Evolutionary conservation across 2,888 invertebrate genomes (phyloP).

Genomic region (Pemphredon lugubris): DNA sequence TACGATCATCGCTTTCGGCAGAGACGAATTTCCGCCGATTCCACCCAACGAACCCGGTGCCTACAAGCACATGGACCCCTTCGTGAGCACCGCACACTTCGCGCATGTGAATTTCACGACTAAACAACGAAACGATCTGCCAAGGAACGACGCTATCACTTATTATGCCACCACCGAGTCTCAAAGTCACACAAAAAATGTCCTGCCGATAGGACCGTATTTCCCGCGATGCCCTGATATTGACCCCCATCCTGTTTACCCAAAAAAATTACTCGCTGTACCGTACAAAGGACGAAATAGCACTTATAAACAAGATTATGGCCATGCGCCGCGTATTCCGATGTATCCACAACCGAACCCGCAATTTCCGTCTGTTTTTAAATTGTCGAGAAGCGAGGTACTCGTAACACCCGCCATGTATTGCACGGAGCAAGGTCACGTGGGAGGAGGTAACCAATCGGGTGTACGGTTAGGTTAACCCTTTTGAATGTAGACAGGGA

Average conservation of each 20-base stretch:
- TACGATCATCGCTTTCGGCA: slow-evolving; percentile 72
- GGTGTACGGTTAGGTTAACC: neutral
- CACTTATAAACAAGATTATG: slow-evolving; percentile 44
- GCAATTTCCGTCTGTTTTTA: slow-evolving; percentile 45
- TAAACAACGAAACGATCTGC: slow-evolving; percentile 72
- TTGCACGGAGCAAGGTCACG: slow-evolving; percentile 80
- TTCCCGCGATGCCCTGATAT: slow-evolving; percentile 40
- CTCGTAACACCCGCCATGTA: slow-evolving; percentile 80
- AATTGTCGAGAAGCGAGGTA: slow-evolving; percentile 54
- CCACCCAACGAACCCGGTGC: slow-evolving; percentile 75
- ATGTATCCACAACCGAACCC: slow-evolving; percentile 12
- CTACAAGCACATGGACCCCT: slow-evolving; percentile 79
- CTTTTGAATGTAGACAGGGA: neutral
- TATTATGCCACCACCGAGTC: slow-evolving; percentile 73
- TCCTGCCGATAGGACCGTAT: slow-evolving; percentile 42
- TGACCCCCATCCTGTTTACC: slow-evolving; percentile 15
- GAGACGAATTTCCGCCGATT: slow-evolving; percentile 78
- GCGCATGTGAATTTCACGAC: slow-evolving; percentile 73
- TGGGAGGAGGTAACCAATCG: slow-evolving; percentile 55
- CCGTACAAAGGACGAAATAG: slow-evolving; percentile 57
- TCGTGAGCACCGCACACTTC: slow-evolving; percentile 77
- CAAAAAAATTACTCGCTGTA: neutral
- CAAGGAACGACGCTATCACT: slow-evolving; percentile 78
- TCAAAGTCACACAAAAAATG: slow-evolving; percentile 40
- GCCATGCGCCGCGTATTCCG: slow-evolving; percentile 17